These are phyloP conservation scores for Lytechinus variegatus DNA, from an alignment of 35 echinoderm and acorn worm species.

Conservation along the genomic window DNA sequence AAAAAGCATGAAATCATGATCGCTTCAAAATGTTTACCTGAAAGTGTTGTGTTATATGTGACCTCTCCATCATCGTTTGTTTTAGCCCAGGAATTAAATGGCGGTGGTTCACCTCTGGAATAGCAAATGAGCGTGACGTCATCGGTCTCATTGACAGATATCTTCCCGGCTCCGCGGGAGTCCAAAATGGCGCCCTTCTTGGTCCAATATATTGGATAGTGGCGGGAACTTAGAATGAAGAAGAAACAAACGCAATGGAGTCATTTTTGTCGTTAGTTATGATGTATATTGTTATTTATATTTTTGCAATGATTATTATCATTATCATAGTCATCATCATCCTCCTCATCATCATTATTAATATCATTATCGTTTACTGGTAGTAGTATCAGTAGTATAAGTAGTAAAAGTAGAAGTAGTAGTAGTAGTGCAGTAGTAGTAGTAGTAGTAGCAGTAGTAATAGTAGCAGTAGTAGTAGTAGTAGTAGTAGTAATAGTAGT, in stretches of 20 bases:
- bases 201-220: not conserved
- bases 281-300: too few relatives aligned
- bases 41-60: not conserved
- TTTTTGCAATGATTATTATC: too few relatives aligned
- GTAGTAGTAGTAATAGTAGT: too few relatives aligned
- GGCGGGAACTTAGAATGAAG: not conserved
- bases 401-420: too few relatives aligned
- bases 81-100: not conserved
- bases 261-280: not conserved
- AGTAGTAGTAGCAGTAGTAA: too few relatives aligned
- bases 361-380: too few relatives aligned
- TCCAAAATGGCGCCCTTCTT: not conserved
- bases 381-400: too few relatives aligned
- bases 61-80: not conserved
- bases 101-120: not conserved
- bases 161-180: not conserved
- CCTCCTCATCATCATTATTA: too few relatives aligned
- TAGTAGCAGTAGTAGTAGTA: too few relatives aligned
- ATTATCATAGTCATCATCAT: too few relatives aligned
- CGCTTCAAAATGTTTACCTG: not conserved
- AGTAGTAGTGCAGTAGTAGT: too few relatives aligned
- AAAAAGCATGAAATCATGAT: too few relatives aligned
- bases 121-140: not conserved
- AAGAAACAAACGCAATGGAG: not conserved
- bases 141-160: not conserved